Evolutionary conservation across 2,888 invertebrate genomes (phyloP), one percentile per base, ranked within the genome.

Genomic region (Gerris lacustris): DNA sequence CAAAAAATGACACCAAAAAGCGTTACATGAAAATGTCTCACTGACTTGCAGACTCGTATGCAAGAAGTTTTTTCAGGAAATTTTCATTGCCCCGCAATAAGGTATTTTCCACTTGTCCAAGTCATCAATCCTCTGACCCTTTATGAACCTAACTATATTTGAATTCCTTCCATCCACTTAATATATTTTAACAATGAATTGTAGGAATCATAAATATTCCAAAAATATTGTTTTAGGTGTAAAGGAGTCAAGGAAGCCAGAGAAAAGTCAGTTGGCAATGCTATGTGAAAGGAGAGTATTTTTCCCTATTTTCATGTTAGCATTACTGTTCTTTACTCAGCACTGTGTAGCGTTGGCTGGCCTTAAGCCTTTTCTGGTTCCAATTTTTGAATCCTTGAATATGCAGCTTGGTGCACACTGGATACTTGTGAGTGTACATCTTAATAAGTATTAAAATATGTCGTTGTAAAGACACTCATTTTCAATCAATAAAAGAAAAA

Each of bases 291-390:
- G 83, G 63, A 82, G 84, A 71, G 84, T 84, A 0, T 77, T 83
- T 75, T 81, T 83, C 68, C 85, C 85, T 0, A 82, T 85, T 63
- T 74, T 76, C 6, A 72, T 85, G 11, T 83, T 84, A 5, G 80
- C 84, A 77, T 80, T 82, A 0, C 83, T 83, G 76, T 85, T 85
- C 78, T 79, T 84, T 47, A 82, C 84, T 68, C 79, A 82, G 63
- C 82, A 83, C 5, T 81, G 83, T 77, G 82, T 83, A 67, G 84
- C 84, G 0, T 73, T 83, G 5, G 72, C 79, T 11, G 81, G 83
- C 0, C 79, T 84, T 7, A 80, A 82, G 70, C 83, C 85, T 0
- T 85, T 84, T 75, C 82, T 85, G 81, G 83, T 85, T 9, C 84
- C 85, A 71, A 78, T 84, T 6, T 84, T 84, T 75, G 81, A 80